phyloP scores from a whole-genome alignment of 2,797 vertebrate species.

The Sebastes oblongus region DNA sequence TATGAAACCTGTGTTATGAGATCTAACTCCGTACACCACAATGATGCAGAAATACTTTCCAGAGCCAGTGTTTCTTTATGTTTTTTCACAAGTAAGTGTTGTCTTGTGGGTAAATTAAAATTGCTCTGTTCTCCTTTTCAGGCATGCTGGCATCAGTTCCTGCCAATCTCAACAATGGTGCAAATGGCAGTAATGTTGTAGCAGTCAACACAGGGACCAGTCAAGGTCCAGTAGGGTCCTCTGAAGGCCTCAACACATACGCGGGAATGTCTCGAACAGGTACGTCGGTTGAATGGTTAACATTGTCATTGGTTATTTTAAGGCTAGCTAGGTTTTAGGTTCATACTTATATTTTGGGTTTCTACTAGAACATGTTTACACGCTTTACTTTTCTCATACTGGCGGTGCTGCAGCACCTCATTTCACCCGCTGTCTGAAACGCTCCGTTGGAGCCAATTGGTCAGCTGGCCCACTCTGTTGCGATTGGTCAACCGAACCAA shows the following conservation, averaged over 20 bases:
- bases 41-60: not conserved
- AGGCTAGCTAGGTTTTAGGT: no score
- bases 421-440: no score
- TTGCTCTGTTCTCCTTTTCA: constrained; percentile 47
- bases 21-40: not conserved
- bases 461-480: no score
- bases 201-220: constrained; percentile 69
- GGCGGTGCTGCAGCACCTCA: no score
- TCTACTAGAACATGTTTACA: no score
- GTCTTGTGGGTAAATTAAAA: not conserved
- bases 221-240: constrained; percentile 61
- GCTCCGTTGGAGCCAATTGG: no score
- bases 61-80: not conserved
- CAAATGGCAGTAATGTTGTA: constrained; percentile 69
- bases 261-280: constrained; percentile 55
- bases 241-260: constrained; percentile 61
- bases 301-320: not conserved
- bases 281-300: constrained; percentile 30
- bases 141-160: constrained; percentile 91
- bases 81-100: not conserved
- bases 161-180: constrained; percentile 78
- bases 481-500: no score
- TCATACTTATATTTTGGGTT: no score
- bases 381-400: no score
- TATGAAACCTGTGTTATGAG: not conserved